A percentile compares a stretch with the other conserved stretches of the same genome.
Conservation (phyloP, 2,113 vertebrate species). For the Malurus alboscapulatus region DNA sequence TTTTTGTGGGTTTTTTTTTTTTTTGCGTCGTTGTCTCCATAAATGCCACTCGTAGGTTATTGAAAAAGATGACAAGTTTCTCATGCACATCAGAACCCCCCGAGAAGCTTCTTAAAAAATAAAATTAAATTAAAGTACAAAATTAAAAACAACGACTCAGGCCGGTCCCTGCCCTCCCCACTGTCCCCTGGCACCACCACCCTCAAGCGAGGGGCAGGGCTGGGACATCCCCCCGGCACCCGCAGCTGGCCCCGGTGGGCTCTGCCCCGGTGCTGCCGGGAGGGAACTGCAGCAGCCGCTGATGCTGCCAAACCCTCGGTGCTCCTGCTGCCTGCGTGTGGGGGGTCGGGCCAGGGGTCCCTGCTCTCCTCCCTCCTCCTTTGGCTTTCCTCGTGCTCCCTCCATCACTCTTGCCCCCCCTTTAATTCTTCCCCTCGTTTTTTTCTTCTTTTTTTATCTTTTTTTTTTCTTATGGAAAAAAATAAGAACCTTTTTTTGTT, state of each 20-base stretch:
- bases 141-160: constrained; percentile 81
- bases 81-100: constrained; percentile 91
- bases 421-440: neutral
- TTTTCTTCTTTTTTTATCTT: constrained; percentile 45
- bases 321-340: neutral
- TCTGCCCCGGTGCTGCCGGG: neutral
- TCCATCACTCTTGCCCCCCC: neutral
- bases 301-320: neutral
- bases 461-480: constrained; percentile 57
- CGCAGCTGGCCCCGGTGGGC: constrained; percentile 63
- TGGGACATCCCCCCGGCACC: neutral
- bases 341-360: constrained; percentile 31
- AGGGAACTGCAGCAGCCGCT: neutral
- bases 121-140: constrained; percentile 85
- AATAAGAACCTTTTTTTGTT: constrained; percentile 57
- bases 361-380: neutral
- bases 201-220: constrained; percentile 63
- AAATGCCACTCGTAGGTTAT: constrained; percentile 85
- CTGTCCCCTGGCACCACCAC: neutral
- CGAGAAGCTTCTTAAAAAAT: constrained; percentile 84
- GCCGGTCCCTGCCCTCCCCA: constrained; percentile 32
- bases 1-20: constrained; percentile 55
- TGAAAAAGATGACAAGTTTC: constrained; percentile 86
- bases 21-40: constrained; percentile 86
- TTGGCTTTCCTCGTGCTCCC: neutral